Percentiles rank a stretch among this genome's conserved stretches.
phyloP scores from a whole-genome alignment of 2,888 invertebrate species.

The Scelioninae gen. 1 region DNA sequence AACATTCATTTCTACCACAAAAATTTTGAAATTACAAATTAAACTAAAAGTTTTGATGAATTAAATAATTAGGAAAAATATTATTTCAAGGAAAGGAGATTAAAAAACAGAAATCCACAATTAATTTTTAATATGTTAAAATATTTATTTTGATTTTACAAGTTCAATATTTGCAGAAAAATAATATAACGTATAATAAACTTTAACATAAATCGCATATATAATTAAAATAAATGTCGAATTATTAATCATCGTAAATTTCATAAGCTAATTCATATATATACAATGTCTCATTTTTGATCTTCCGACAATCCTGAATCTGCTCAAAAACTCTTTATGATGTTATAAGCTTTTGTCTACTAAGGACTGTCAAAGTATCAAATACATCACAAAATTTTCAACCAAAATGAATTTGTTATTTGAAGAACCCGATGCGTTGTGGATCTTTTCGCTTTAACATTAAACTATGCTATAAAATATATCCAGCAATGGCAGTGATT shows the following conservation, averaged over 20 bases:
- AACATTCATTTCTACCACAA: too few relatives aligned
- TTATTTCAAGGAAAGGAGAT: too few relatives aligned
- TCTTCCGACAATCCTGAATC: too few relatives aligned
- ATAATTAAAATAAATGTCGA: slow-evolving; percentile 61
- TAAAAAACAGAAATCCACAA: background rate
- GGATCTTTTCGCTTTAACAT: slow-evolving; percentile 62
- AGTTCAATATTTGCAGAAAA: slow-evolving; percentile 59
- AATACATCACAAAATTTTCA: too few relatives aligned
- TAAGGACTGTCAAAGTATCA: too few relatives aligned
- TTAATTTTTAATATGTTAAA: slow-evolving; percentile 62
- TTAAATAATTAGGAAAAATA: too few relatives aligned
- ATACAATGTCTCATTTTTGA: too few relatives aligned
- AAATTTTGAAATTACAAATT: too few relatives aligned
- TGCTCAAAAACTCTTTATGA: too few relatives aligned
- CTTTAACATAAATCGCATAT: slow-evolving; percentile 58
- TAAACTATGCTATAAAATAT: slow-evolving; percentile 79
- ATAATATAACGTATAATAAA: slow-evolving; percentile 63
- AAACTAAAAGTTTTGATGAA: too few relatives aligned
- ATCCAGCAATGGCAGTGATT: slow-evolving; percentile 83
- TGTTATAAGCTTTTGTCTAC: too few relatives aligned
- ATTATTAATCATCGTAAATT: slow-evolving; percentile 46
- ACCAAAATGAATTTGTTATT: slow-evolving; percentile 52
- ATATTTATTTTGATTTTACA: slow-evolving; percentile 69
- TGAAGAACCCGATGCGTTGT: slow-evolving; percentile 24
- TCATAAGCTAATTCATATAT: slow-evolving; percentile 35